phyloP scores from a whole-genome alignment of 2,113 vertebrate species.

The Otolemur garnettii region DNA sequence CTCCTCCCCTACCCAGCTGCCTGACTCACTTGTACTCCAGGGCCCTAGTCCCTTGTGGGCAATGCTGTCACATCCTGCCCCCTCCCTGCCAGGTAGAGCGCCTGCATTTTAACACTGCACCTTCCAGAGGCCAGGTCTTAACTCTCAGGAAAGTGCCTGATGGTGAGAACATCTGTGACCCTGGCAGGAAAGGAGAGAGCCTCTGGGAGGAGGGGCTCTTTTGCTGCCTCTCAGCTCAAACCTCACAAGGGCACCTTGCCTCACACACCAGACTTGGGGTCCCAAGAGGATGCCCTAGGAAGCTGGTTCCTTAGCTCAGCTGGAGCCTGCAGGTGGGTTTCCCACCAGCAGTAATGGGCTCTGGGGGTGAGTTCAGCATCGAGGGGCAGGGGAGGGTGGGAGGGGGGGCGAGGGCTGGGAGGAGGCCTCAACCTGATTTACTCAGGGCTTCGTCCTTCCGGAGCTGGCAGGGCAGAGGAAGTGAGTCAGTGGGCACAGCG shows the following conservation, averaged over 20 bases:
- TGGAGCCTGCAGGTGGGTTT: not conserved
- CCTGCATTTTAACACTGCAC: not conserved
- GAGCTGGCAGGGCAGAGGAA: conserved; percentile 70
- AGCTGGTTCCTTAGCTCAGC: not conserved
- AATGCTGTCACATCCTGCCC: not conserved
- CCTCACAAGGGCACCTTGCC: not conserved
- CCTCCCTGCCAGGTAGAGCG: not conserved
- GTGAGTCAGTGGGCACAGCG: conserved; percentile 79
- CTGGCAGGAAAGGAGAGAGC: not conserved
- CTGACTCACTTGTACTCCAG: conserved; percentile 64
- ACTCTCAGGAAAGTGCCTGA: not conserved
- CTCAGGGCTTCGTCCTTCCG: conserved; percentile 37
- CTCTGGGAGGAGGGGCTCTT: not conserved
- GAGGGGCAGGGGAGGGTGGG: not conserved
- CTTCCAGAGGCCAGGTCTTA: not conserved
- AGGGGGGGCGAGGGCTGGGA: not conserved
- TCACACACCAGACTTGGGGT: not conserved
- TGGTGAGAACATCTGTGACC: not conserved
- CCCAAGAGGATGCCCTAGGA: not conserved
- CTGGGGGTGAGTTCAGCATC: not conserved
- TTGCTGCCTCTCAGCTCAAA: not conserved
- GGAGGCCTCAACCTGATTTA: conserved; percentile 69
- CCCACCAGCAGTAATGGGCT: not conserved
- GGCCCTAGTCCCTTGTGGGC: not conserved
- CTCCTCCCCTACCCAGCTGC: not conserved